Percentiles rank a stretch among this genome's conserved stretches.
Evolutionary conservation across 2,113 vertebrate genomes (phyloP).

Genomic region (Amphiprion ocellaris): DNA sequence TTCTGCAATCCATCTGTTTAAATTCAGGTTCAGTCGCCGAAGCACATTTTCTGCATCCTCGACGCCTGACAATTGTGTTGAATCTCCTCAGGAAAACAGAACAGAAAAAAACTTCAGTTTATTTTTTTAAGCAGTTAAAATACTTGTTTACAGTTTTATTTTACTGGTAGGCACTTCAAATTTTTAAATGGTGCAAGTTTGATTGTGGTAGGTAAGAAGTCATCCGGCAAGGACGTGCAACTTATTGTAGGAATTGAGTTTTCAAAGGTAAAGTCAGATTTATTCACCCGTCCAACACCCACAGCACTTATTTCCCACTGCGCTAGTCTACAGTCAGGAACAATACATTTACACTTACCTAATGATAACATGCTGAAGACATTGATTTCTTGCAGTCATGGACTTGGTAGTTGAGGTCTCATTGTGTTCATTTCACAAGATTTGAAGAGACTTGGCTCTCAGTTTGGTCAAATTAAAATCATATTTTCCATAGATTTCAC

Average conservation of each 20-base stretch:
- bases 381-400: constrained; percentile 5
- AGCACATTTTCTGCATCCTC: no score
- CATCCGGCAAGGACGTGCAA: constrained; percentile 1
- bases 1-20: no score
- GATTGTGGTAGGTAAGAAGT: constrained; percentile 14
- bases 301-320: constrained; percentile 20
- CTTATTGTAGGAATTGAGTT: constrained; percentile 7
- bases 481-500: constrained; percentile 18
- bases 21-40: no score
- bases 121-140: no score
- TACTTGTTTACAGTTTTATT: no score
- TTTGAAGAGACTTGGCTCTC: constrained; percentile 30
- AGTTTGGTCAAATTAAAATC: constrained; percentile 41
- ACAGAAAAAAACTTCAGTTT: no score
- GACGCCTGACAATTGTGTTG: no score
- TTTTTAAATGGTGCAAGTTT: not conserved
- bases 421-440: constrained; percentile 23
- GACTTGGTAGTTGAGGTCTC: constrained; percentile 18
- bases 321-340: constrained; percentile 9
- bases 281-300: not conserved
- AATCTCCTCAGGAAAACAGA: no score
- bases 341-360: constrained; percentile 19
- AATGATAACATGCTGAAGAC: constrained; percentile 6
- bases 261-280: constrained; percentile 24
- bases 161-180: no score